These are phyloP conservation scores for Atta texana DNA, from an alignment of 1,140 invertebrate species.

Conservation along the genomic window DNA sequence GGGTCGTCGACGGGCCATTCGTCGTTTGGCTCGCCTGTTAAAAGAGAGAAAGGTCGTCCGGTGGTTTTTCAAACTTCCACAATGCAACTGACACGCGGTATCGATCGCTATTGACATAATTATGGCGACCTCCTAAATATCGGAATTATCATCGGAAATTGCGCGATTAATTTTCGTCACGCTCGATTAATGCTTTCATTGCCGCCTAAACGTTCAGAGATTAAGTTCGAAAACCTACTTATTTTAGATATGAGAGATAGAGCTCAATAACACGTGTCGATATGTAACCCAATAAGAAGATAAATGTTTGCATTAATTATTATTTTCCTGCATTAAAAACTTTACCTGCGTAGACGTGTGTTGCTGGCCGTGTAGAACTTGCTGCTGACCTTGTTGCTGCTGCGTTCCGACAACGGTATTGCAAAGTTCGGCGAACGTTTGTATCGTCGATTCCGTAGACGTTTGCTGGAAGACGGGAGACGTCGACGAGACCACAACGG, in stretches of 20 bases:
- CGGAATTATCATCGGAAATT: background rate
- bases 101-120: constrained; percentile 22
- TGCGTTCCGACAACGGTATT: constrained; percentile 87
- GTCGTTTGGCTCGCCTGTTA: constrained; percentile 81
- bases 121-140: background rate
- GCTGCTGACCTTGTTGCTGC: constrained; percentile 76
- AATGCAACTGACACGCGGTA: background rate
- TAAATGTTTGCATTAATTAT: background rate
- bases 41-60: constrained; percentile 38
- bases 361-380: constrained; percentile 76
- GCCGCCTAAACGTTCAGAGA: background rate
- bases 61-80: constrained; percentile 28
- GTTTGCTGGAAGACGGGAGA: constrained; percentile 86
- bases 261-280: background rate
- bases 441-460: constrained; percentile 79
- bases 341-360: constrained; percentile 80
- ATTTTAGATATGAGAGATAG: background rate
- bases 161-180: constrained; percentile 44
- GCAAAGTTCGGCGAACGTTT: constrained; percentile 89
- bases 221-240: background rate
- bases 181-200: background rate
- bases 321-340: background rate
- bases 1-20: constrained; percentile 81
- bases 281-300: background rate
- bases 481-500: constrained; percentile 87